Percentiles rank a stretch among this genome's conserved stretches.
Evolutionary conservation across 2,797 vertebrate genomes (phyloP).

Genomic region (Eulemur albifrons): DNA sequence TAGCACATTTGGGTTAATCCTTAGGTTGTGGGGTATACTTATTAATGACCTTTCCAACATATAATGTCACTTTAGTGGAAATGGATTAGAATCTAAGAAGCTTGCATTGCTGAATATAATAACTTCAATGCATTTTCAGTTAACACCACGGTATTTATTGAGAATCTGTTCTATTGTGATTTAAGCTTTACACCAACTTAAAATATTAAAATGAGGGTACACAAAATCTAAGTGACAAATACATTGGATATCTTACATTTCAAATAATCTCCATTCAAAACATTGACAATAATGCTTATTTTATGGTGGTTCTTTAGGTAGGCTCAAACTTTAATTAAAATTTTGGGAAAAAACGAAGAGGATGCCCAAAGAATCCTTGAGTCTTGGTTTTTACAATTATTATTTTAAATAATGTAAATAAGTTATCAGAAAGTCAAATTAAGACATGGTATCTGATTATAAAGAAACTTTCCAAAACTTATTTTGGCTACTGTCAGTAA

Average conservation of each 20-base stretch:
- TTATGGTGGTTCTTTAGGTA: not conserved
- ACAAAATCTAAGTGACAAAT: not conserved
- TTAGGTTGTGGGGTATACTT: not conserved
- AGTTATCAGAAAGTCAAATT: conserved; percentile 3
- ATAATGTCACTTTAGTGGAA: not conserved
- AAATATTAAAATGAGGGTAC: not conserved
- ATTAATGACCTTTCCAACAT: not conserved
- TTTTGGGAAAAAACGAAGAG: not conserved
- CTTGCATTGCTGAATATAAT: not conserved
- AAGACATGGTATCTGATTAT: not conserved
- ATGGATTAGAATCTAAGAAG: not conserved
- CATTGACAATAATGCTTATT: not conserved
- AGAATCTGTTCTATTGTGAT: not conserved
- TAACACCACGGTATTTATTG: not conserved
- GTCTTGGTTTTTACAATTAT: not conserved
- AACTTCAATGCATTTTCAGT: not conserved
- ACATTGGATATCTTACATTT: not conserved
- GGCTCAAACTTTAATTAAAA: not conserved
- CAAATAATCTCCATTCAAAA: not conserved
- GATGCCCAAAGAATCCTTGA: not conserved
- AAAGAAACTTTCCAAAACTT: not conserved
- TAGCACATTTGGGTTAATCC: not conserved
- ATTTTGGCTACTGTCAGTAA: not conserved
- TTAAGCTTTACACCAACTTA: not conserved
- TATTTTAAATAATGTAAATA: not conserved